A percentile compares a stretch with the other conserved stretches of the same genome.
Evolutionary conservation across 1,140 invertebrate species (phyloP).

Genomic region (Steinernema feltiae): DNA sequence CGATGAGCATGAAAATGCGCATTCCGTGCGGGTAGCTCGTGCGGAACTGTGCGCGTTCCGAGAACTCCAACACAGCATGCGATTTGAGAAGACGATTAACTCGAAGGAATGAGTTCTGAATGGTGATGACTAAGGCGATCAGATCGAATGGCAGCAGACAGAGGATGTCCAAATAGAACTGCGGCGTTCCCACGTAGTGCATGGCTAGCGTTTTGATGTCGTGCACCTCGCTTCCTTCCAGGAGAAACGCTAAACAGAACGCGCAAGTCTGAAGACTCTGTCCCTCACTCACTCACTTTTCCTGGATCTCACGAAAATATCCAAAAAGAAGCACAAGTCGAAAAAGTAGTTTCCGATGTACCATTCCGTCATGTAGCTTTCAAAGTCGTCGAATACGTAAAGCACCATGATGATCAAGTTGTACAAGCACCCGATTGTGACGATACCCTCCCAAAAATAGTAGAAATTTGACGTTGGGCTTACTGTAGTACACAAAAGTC

Average conservation of each 20-base stretch:
- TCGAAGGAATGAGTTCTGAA: neutral
- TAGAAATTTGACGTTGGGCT: neutral
- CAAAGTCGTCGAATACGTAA: conserved; percentile 6
- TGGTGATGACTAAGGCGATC: neutral
- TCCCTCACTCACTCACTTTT: neutral
- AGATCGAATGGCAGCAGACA: neutral
- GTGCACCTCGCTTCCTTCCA: neutral
- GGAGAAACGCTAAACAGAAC: neutral
- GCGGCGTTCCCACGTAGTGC: neutral
- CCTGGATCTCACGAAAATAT: neutral
- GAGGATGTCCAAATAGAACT: neutral
- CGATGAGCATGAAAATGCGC: conserved; percentile 25
- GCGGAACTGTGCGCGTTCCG: conserved; percentile 1
- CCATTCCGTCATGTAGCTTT: neutral
- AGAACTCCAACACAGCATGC: neutral
- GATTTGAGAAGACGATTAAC: neutral
- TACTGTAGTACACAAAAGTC: neutral
- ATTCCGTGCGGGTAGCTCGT: conserved; percentile 27
- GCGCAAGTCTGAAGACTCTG: neutral
- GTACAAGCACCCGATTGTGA: conserved; percentile 1
- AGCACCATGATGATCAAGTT: conserved; percentile 9
- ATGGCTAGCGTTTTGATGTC: neutral
- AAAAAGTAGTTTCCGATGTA: neutral
- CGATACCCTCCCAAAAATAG: neutral
- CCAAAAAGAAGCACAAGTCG: neutral